Conservation (phyloP, 2,888 invertebrate species). For the Podabrus alpinus region DNA sequence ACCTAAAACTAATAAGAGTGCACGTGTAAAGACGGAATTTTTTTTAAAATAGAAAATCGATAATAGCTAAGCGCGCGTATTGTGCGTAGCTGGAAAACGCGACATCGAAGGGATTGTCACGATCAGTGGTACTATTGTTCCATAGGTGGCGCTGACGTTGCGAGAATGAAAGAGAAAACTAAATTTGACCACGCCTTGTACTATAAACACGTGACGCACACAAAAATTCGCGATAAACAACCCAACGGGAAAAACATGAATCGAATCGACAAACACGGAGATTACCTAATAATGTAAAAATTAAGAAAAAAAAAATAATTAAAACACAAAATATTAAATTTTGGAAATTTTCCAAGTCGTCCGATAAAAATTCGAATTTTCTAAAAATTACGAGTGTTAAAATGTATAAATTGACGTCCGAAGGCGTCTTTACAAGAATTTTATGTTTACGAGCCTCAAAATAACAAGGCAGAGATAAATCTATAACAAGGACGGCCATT, state of each 20-base stretch:
- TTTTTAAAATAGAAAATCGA: neutral
- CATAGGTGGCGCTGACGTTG: neutral
- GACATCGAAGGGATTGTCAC: neutral
- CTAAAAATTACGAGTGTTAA: neutral
- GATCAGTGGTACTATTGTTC: neutral
- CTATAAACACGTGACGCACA: neutral
- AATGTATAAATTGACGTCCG: neutral
- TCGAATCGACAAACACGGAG: neutral
- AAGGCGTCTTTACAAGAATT: neutral
- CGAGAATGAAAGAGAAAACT: neutral
- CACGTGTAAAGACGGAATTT: too few species aligned
- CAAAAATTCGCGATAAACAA: neutral
- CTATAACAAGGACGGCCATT: conserved; percentile 31
- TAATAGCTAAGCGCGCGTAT: neutral
- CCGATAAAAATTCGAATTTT: neutral
- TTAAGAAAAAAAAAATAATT: neutral
- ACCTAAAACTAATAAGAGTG: neutral
- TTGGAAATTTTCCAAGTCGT: neutral
- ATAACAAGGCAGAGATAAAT: neutral
- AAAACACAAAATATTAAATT: neutral
- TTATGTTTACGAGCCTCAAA: conserved; percentile 29
- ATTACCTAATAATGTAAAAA: neutral
- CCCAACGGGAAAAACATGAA: neutral
- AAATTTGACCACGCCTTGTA: neutral
- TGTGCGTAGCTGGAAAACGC: neutral